Conservation (phyloP, 2,888 invertebrate species). For the Drosophila lutescens region DNA sequence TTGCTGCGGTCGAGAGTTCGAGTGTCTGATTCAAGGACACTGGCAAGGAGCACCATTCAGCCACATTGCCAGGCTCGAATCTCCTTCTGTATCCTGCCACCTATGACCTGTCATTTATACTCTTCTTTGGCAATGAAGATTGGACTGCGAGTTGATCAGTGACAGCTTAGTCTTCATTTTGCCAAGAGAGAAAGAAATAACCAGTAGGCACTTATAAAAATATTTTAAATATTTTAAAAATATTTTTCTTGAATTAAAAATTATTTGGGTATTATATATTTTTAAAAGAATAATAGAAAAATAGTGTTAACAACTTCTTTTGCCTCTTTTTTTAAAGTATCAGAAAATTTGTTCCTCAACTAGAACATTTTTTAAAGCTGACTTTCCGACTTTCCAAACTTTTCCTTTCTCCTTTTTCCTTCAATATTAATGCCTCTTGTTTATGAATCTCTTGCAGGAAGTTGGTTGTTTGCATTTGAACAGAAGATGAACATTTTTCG, state of each 20-base stretch:
- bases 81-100: slow-evolving; percentile 26
- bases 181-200: no score
- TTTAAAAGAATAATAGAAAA: no score
- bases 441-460: not conserved
- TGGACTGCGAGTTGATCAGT: slow-evolving; percentile 14
- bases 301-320: no score
- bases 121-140: slow-evolving; percentile 8
- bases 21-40: slow-evolving; percentile 46
- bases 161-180: not conserved
- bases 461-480: slow-evolving; percentile 1
- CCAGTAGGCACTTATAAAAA: no score
- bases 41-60: slow-evolving; percentile 35
- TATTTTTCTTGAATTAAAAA: no score
- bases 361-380: not conserved
- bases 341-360: not conserved
- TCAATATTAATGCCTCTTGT: slow-evolving; percentile 13
- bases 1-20: slow-evolving; percentile 29
- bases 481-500: slow-evolving; percentile 15
- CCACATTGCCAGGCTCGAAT: slow-evolving; percentile 55
- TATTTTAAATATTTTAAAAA: no score
- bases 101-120: slow-evolving; percentile 36
- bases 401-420: slow-evolving; percentile 5
- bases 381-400: not conserved
- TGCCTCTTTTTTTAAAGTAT: not conserved
- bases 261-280: no score